These are phyloP conservation scores for Chouioia cunea DNA, from an alignment of 2,888 invertebrate species.

Conservation along the genomic window DNA sequence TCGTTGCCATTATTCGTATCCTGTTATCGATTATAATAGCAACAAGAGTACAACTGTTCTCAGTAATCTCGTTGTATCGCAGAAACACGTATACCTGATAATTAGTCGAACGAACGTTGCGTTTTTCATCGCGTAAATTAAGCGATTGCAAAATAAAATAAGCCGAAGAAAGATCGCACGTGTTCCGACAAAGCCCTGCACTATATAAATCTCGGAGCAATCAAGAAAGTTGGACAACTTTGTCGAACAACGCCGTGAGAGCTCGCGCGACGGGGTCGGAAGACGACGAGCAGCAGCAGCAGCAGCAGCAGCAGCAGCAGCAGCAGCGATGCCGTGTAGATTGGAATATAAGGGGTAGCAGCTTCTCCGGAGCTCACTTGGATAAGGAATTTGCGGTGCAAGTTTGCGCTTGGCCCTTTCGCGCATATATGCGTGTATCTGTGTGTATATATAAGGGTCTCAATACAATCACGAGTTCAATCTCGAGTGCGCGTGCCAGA, in stretches of 20 bases:
- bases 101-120: too few species aligned
- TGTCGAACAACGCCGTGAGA: too few species aligned
- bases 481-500: conserved; percentile 1
- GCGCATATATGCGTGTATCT: background rate
- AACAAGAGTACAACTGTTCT: too few species aligned
- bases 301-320: background rate
- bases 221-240: conserved; percentile 37
- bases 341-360: conserved; percentile 29
- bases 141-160: background rate
- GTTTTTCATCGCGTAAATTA: too few species aligned
- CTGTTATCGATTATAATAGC: too few species aligned
- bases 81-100: too few species aligned
- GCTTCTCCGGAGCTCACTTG: conserved; percentile 35
- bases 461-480: conserved; percentile 8
- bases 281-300: background rate
- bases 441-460: too few species aligned
- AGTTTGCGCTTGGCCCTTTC: conserved; percentile 55
- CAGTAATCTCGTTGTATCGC: too few species aligned
- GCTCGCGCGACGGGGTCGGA: conserved; percentile 11
- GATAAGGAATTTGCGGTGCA: conserved; percentile 61
- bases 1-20: too few species aligned
- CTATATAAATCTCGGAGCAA: conserved; percentile 12
- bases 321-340: background rate
- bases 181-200: background rate
- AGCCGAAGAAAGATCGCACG: background rate